Evolutionary conservation across 2,797 vertebrate species (phyloP).

Genomic region (Adelosebastes latens): DNA sequence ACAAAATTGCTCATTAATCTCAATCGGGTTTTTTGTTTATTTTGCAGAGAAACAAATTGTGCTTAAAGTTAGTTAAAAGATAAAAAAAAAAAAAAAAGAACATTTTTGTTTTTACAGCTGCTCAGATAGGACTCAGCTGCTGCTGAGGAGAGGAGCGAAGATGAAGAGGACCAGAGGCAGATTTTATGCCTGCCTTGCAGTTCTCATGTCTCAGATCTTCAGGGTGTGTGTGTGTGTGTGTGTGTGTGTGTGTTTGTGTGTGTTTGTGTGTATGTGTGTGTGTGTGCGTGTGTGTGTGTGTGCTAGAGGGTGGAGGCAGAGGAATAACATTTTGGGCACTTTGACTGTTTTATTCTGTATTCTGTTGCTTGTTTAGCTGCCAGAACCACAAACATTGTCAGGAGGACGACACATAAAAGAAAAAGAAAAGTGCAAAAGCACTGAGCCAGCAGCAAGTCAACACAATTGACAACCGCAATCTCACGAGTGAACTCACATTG

Average conservation of each 20-base stretch:
- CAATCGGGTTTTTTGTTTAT: not conserved
- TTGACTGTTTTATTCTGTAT: slow-evolving; percentile 67
- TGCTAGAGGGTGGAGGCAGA: slow-evolving; percentile 11
- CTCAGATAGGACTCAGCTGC: slow-evolving; percentile 52
- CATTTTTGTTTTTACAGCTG: not conserved
- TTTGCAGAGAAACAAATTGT: slow-evolving; percentile 5
- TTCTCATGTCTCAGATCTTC: slow-evolving; percentile 67
- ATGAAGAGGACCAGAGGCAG: slow-evolving; percentile 67
- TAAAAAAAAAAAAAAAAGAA: not conserved
- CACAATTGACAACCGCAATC: slow-evolving; percentile 44
- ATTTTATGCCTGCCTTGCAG: slow-evolving; percentile 70
- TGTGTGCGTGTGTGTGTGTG: slow-evolving; percentile 5
- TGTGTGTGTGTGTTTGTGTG: slow-evolving; percentile 23
- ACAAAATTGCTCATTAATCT: not conserved
- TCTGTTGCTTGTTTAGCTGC: slow-evolving; percentile 54
- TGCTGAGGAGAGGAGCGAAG: slow-evolving; percentile 39
- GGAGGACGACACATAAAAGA: slow-evolving; percentile 46
- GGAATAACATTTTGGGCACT: slow-evolving; percentile 61
- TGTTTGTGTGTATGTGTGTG: slow-evolving; percentile 24
- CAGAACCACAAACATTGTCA: slow-evolving; percentile 55
- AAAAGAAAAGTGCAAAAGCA: slow-evolving; percentile 40
- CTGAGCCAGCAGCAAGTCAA: slow-evolving; percentile 52
- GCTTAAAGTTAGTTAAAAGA: slow-evolving; percentile 15
- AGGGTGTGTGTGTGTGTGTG: slow-evolving; percentile 21
- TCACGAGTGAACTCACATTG: slow-evolving; percentile 39